A percentile compares a stretch with the other conserved stretches of the same genome.
Conservation (phyloP, 2,888 invertebrate genomes). For the Brenthis ino region DNA sequence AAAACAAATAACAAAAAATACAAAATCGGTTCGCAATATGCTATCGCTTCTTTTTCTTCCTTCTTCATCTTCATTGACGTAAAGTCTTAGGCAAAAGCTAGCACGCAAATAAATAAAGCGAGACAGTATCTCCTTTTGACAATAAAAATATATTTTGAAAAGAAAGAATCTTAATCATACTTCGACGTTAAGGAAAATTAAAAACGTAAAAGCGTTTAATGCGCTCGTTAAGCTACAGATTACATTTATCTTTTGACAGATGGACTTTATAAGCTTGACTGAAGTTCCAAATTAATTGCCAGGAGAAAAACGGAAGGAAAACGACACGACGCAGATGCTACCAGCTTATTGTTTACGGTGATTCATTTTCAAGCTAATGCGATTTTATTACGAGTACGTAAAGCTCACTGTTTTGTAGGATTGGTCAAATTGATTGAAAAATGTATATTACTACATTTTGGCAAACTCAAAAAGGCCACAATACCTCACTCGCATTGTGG, state of each 20-base stretch:
- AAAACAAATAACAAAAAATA: too few species aligned
- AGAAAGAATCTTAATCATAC: not conserved
- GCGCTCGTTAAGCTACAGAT: constrained; percentile 11
- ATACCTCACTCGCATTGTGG: too few species aligned
- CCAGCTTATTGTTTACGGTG: constrained; percentile 11
- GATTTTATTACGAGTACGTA: not conserved
- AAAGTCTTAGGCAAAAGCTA: too few species aligned
- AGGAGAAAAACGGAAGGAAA: constrained; percentile 16
- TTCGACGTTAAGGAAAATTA: not conserved
- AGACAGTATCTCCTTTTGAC: too few species aligned
- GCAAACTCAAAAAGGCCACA: too few species aligned
- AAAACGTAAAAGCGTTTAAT: constrained; percentile 2
- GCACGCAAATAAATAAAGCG: too few species aligned
- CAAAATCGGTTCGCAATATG: too few species aligned
- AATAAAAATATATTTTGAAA: not conserved
- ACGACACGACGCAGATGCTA: constrained; percentile 9
- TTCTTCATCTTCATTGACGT: too few species aligned
- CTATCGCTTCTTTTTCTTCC: too few species aligned
- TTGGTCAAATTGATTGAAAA: too few species aligned
- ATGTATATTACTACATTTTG: too few species aligned
- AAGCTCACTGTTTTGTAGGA: too few species aligned
- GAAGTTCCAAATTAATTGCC: constrained; percentile 18
- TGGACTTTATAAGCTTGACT: constrained; percentile 17
- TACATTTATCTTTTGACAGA: constrained; percentile 19
- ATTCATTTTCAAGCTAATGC: not conserved